Base-by-base conservation (phyloP, 2,888 invertebrate species). In the Capitulum mitella region DNA sequence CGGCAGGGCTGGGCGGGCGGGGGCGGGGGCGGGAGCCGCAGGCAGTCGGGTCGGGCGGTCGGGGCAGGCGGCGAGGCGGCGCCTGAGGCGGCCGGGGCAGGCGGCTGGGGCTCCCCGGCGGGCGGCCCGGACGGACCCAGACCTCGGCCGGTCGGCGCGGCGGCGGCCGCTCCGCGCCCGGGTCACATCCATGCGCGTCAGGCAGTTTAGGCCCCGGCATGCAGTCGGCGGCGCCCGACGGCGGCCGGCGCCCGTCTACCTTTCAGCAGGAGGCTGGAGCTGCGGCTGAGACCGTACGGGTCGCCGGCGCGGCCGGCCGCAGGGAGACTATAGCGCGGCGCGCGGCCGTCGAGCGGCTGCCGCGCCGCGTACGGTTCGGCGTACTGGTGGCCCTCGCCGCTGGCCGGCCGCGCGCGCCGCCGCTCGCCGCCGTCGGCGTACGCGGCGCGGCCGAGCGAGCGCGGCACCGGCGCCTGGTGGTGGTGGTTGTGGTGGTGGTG, bases 401-500 rank as follows among this genome's bases (percentile, higher is more conserved):
- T 19, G 19, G 46, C 29, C 76, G 46, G 76, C 32, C 19, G 32
- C 46, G n/a, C 16, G 16, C 29, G n/a, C 40, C 22, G 34, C 76
- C 22, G 16, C 29, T 46, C 16, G 19, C 12, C 19, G 29, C 5
- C 58, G 46, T 1, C 46, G 77, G 40, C 10, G n/a, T n/a, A n/a
- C n/a, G n/a, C n/a, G n/a, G n/a, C n/a, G n/a, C n/a, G n/a, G n/a
- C n/a, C n/a, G n/a, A n/a, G n/a, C n/a, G 58, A 40, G 54, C 12
- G 77, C n/a, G 16, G 51, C 46, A 3, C 19, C 14, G 16, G 19
- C 26, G 16, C 29, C 34, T 34, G 32, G 43, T 43, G 40, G 77
- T 77, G 51, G 77, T 54, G 51, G 54, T 19, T 51, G 37, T 54
- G 77, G n/a, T n/a, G n/a, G n/a, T n/a, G n/a, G n/a, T n/a, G n/a